A percentile compares a stretch with the other conserved stretches of the same genome.
Evolutionary conservation across 1,140 invertebrate species (phyloP).

Genomic region (Calosoma granatense): DNA sequence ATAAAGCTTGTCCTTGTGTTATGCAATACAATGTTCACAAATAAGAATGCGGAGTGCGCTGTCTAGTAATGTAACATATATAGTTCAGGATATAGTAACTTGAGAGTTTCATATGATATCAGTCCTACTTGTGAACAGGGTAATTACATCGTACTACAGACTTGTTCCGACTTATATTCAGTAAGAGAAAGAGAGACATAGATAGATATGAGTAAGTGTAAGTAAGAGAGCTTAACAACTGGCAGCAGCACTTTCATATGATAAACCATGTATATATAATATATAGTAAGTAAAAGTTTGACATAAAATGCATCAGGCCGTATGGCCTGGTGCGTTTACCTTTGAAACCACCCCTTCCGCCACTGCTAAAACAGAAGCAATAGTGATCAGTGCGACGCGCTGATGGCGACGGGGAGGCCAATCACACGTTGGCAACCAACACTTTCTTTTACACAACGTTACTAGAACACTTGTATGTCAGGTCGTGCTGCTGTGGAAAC

Average conservation of each 20-base stretch:
- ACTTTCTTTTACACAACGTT: constrained; percentile 33
- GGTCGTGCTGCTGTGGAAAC: constrained; percentile 37
- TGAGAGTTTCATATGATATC: no score
- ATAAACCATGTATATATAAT: background rate
- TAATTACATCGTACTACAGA: no score
- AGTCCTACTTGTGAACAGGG: no score
- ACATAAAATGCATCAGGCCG: constrained; percentile 55
- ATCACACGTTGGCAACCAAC: constrained; percentile 40
- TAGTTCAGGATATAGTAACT: no score
- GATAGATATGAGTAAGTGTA: no score
- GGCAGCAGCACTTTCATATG: background rate
- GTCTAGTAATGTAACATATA: no score
- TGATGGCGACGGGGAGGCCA: constrained; percentile 48
- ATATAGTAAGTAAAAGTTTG: constrained; percentile 47
- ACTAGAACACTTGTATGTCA: constrained; percentile 27
- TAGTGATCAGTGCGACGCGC: constrained; percentile 57
- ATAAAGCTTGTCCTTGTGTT: no score
- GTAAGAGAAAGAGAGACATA: no score
- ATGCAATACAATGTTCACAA: no score
- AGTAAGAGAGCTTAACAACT: no score
- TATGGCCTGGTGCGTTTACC: constrained; percentile 66
- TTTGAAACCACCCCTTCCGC: constrained; percentile 79
- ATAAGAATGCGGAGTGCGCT: no score
- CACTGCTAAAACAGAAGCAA: constrained; percentile 76
- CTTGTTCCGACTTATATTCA: no score